Percentiles rank a stretch among this genome's conserved stretches.
Evolutionary conservation across 37 sponge, comb jelly and placozoan species (phyloP).

Genomic region (Aplysina aerophoba): DNA sequence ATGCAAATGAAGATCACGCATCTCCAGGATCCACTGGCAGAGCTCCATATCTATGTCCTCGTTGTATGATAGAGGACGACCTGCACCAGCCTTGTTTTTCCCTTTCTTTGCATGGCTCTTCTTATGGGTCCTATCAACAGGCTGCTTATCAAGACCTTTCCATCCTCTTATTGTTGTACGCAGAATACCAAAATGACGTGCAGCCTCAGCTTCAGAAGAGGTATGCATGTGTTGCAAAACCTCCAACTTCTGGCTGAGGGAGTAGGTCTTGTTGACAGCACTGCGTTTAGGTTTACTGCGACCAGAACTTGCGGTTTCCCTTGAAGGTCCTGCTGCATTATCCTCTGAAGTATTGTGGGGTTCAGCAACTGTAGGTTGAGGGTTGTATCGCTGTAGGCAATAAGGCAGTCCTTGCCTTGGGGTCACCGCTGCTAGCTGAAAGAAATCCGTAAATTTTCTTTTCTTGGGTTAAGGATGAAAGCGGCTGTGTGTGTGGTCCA

Average conservation of each 20-base stretch:
- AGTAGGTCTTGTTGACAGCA: constrained; percentile 3
- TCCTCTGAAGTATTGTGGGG: not conserved
- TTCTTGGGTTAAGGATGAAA: no score
- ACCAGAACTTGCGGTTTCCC: not conserved
- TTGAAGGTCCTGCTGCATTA: not conserved
- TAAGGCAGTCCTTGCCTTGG: no score
- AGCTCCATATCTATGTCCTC: not conserved
- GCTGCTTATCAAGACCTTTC: not conserved
- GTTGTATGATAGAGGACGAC: not conserved
- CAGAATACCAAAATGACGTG: not conserved
- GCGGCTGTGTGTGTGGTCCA: no score
- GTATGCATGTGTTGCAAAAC: not conserved
- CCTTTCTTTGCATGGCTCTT: not conserved
- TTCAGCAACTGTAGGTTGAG: no score
- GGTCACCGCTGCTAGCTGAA: no score
- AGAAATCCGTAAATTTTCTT: no score
- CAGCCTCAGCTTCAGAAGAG: not conserved
- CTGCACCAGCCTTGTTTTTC: not conserved
- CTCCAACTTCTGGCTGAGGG: not conserved
- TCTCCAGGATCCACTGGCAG: not conserved
- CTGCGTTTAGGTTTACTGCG: not conserved
- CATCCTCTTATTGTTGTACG: not conserved
- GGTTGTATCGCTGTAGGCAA: no score
- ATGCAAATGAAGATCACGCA: not conserved
- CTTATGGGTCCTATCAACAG: not conserved